Base-by-base conservation (phyloP, 2,113 vertebrate genomes). In the Plecturocebus donacophilus region DNA sequence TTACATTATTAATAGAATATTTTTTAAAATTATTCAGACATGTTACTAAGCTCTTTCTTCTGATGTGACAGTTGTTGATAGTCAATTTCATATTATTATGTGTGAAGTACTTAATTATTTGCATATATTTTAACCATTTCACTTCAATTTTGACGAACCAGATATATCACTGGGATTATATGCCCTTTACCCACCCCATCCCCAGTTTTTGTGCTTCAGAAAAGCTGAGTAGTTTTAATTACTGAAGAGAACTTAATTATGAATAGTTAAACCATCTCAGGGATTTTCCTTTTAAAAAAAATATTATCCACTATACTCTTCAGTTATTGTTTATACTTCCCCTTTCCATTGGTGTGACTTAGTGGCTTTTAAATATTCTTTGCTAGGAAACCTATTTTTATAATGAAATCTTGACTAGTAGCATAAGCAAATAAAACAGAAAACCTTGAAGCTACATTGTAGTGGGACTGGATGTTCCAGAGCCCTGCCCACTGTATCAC, bases 141-240 rank as follows among this genome's bases (percentile, higher is more conserved):
- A n/a, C 32, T 96, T 94, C 20, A 16, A 3, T 90, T 94, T 96
- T 81, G 49, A 80, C 42, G 73, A 87, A 77, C n/a, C 17, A 94
- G n/a, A 58, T 12, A 0, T 76, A 12, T 91, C 80, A 49, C 1
- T 76, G 30, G 64, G 9, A n/a, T 64, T 27, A 58, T 84, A 81
- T 47, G 45, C 16, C 20, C 42, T 87, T 85, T 94, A 92, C 27
- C 27, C 20, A 83, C 47, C 32, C 21, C 5, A 79, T 6, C 71
- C 40, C 58, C 7, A 56, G 30, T 92, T 13, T 70, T 90, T 92
- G 68, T 97, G 75, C 61, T 87, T 95, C 47, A 93, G 54, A 90
- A 94, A 95, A 80, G 13, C n/a, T 86, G 73, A 86, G 13, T 88
- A 82, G 81, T 91, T 95, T 92, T 94, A 47, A 83, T 95, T 82